Percentiles rank a stretch among this genome's conserved stretches.
These are phyloP conservation scores for Tenrec ecaudatus DNA, from an alignment of 2,113 vertebrate genomes.

Conservation along the genomic window DNA sequence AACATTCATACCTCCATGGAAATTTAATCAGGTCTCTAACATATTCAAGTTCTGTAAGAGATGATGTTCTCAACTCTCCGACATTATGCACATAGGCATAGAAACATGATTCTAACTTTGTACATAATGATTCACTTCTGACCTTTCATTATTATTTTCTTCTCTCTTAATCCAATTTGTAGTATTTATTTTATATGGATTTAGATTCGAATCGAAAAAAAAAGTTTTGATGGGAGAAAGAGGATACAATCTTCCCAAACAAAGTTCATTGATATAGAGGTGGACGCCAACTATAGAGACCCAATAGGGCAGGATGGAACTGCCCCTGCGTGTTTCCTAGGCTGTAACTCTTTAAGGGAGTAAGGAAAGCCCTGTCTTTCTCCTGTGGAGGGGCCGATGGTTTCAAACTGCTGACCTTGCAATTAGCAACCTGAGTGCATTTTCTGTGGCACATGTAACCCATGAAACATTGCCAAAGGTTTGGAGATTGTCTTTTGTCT, in stretches of 20 bases:
- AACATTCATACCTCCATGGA: neutral
- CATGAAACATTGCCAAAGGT: neutral
- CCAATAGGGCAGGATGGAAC: no score
- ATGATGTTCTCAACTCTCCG: neutral
- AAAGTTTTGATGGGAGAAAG: neutral
- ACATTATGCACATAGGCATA: rapidly evolving
- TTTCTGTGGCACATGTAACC: neutral
- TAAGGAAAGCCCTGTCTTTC: no score
- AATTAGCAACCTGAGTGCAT: neutral
- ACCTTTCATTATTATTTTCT: neutral
- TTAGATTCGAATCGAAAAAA: neutral
- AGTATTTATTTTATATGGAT: conserved; percentile 21
- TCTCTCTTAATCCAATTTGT: neutral
- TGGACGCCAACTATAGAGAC: no score
- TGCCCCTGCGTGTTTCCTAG: no score
- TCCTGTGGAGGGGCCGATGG: no score
- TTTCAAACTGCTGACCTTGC: no score
- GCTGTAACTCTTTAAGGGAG: no score
- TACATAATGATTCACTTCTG: neutral
- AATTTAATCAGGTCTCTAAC: neutral
- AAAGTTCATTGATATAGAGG: no score
- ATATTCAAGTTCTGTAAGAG: neutral
- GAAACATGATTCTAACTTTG: neutral
- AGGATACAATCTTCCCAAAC: no score
- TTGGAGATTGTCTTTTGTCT: neutral